phyloP scores from a whole-genome alignment of 2,888 invertebrate genomes.

The Drosophila neoperkinsi region DNA sequence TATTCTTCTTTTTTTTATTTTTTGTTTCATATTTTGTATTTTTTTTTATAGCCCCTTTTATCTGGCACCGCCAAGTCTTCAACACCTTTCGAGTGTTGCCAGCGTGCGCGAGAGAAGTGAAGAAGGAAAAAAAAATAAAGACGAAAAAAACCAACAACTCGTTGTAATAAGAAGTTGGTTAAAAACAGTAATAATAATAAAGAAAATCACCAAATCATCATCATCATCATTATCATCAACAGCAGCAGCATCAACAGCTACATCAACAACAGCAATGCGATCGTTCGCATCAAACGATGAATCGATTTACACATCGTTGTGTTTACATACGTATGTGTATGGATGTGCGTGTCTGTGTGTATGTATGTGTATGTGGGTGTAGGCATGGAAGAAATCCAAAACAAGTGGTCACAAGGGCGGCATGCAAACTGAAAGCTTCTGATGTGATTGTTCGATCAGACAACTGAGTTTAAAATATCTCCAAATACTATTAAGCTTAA shows the following conservation, averaged over 20 bases:
- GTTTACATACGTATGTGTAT: background rate
- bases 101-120: conserved; percentile 36
- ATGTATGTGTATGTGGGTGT: conserved; percentile 22
- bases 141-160: conserved; percentile 56
- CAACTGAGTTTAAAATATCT: background rate
- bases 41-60: conserved; percentile 75
- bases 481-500: background rate
- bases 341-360: conserved; percentile 9
- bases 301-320: conserved; percentile 80
- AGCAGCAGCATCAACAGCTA: conserved; percentile 31
- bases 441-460: conserved; percentile 18
- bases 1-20: conserved; percentile 21
- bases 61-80: conserved; percentile 81
- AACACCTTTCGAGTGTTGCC: conserved; percentile 74
- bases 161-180: conserved; percentile 81
- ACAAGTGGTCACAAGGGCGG: conserved; percentile 47
- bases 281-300: conserved; percentile 70
- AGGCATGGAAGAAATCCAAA: conserved; percentile 33
- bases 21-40: conserved; percentile 22
- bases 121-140: conserved; percentile 20
- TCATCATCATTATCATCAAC: conserved; percentile 71
- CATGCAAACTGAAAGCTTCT: conserved; percentile 29
- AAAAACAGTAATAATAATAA: conserved; percentile 82
- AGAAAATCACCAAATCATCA: conserved; percentile 82
- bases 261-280: conserved; percentile 37